Percentiles rank a stretch among this genome's conserved stretches.
phyloP scores from a whole-genome alignment of 2,888 invertebrate genomes.

The Phasia obesa region DNA sequence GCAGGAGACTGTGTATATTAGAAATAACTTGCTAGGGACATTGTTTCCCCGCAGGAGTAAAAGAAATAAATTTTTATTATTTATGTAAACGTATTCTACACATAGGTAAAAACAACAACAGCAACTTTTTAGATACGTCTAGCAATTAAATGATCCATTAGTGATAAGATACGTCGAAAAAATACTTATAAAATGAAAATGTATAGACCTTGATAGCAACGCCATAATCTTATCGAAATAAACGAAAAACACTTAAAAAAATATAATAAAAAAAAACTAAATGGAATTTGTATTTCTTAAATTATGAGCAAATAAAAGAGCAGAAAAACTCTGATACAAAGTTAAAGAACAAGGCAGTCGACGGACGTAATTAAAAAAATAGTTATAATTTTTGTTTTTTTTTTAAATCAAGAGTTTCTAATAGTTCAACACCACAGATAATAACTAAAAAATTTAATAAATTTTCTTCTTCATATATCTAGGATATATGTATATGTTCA shows the following conservation, averaged over 20 bases:
- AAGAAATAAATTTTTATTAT: not conserved
- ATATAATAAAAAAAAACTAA: slow-evolving; percentile 20
- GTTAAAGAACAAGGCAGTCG: too few species aligned
- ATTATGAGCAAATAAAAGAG: not conserved
- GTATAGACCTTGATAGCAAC: slow-evolving; percentile 55
- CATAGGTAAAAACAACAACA: too few species aligned
- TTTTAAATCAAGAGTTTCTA: too few species aligned
- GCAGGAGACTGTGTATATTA: too few species aligned
- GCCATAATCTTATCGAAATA: slow-evolving; percentile 64
- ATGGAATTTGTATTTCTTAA: slow-evolving; percentile 12
- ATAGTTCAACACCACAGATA: too few species aligned
- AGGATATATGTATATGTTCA: too few species aligned
- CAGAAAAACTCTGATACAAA: not conserved
- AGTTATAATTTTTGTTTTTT: too few species aligned
- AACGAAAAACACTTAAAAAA: slow-evolving; percentile 18
- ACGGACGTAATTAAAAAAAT: too few species aligned
- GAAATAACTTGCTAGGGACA: too few species aligned
- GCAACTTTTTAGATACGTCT: not conserved
- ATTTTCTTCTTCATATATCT: too few species aligned
- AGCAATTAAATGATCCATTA: slow-evolving; percentile 38
- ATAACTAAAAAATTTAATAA: too few species aligned
- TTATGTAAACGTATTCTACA: not conserved
- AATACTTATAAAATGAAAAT: slow-evolving; percentile 9
- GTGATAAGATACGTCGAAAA: slow-evolving; percentile 48
- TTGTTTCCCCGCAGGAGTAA: too few species aligned